A percentile compares a stretch with the other conserved stretches of the same genome.
These are phyloP conservation scores for Eupithecia vulgata DNA, from an alignment of 2,888 invertebrate species.

Conservation along the genomic window DNA sequence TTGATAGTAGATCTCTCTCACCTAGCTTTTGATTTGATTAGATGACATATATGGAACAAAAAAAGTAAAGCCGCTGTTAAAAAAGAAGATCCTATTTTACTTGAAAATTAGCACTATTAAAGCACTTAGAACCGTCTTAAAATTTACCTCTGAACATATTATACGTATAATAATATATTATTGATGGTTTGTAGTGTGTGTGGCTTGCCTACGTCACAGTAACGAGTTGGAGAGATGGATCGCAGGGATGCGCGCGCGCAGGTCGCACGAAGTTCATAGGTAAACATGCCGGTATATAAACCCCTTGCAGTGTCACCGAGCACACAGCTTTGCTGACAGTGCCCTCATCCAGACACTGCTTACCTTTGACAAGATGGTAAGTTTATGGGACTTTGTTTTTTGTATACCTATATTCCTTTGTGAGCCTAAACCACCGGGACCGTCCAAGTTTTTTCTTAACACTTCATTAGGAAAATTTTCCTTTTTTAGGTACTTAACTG, in stretches of 20 bases:
- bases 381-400: not conserved
- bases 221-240: conserved; percentile 53
- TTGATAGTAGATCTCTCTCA: no score
- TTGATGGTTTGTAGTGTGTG: not conserved
- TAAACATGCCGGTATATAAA: conserved; percentile 80
- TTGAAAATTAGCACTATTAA: no score
- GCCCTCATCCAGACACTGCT: conserved; percentile 66
- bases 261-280: conserved; percentile 82
- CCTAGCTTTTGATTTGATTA: no score
- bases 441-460: not conserved
- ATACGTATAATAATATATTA: not conserved
- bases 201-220: conserved; percentile 27
- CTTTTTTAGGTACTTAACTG: not conserved
- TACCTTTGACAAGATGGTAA: conserved; percentile 57
- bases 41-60: no score
- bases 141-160: no score
- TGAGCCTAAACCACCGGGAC: not conserved
- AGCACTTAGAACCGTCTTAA: no score
- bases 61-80: no score
- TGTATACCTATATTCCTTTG: not conserved
- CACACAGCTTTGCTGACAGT: conserved; percentile 71
- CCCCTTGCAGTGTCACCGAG: conserved; percentile 75
- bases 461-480: not conserved
- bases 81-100: no score
- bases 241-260: conserved; percentile 66